Base-by-base conservation (phyloP, 2,888 invertebrate genomes). In the Perithous albicinctus region DNA sequence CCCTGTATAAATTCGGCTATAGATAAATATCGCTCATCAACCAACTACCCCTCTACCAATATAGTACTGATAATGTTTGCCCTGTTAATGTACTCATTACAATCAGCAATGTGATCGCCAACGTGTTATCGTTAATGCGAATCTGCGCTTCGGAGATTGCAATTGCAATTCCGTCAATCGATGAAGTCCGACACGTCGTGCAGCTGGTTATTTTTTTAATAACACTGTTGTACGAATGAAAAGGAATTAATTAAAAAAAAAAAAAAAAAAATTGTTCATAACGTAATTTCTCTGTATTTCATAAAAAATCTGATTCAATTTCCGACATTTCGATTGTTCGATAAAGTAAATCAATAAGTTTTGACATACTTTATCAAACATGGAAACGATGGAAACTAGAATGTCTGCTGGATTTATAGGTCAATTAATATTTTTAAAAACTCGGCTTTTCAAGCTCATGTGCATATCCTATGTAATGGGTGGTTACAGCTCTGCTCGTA, bases 21-120 rank as follows among this genome's bases (percentile, higher is more conserved):
- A 23, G 54, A 56, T 56, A 56, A 56, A 56, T 56, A 56, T 56
- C 29, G 54, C 26, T 29, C 26, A 56, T 56, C 29, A n/a, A 29
- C 12, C 54, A 3, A n/a, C 12, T n/a, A 6, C 54, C 26, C 54
- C 23, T 51, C 51, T 23, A 4, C 10, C 1, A 3, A 56, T 29
- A 29, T 3, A n/a, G n/a, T 1, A 29, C n/a, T n/a, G 48, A 48
- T 20, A 56, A 56, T 29, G 54, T 56, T 56, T 51, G 23, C 23
- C 10, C 20, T 10, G 51, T 51, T 51, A 51, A 51, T 51, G 20
- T 23, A 51, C 23, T 6, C 23, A 51, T 51, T 51, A 23, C 51
- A 23, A 23, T 8, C 23, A 10, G 51, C 23, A 23, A 51, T 51
- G 7, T 48, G 18, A 48, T 15, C 10, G 51, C 1, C 51, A 8